A percentile compares a stretch with the other conserved stretches of the same genome.
Conservation (phyloP, 2,113 vertebrate genomes). For the Sigmodon hispidus region DNA sequence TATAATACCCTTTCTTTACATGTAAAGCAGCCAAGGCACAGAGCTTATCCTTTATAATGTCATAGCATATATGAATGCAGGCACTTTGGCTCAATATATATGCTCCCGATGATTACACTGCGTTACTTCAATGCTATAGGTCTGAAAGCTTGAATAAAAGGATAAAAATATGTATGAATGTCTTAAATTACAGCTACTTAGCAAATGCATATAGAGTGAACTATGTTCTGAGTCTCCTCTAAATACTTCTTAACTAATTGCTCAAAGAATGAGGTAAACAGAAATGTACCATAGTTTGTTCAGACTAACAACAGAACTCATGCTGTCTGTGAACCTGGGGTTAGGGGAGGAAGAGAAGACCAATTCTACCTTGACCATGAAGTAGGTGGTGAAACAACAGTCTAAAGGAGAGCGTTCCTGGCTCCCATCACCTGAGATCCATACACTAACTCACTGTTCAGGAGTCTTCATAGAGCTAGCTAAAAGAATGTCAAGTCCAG, state of each 20-base stretch:
- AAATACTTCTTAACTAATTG: slow-evolving; percentile 35
- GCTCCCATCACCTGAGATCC: neutral
- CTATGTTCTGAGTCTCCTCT: neutral
- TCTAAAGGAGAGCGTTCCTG: neutral
- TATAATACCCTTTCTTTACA: neutral
- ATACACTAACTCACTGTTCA: neutral
- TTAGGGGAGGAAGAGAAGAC: neutral
- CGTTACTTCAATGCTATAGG: neutral
- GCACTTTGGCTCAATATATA: neutral
- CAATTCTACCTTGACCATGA: neutral
- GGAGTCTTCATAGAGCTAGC: neutral
- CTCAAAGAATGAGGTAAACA: slow-evolving; percentile 33
- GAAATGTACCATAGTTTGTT: neutral
- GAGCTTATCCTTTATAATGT: neutral
- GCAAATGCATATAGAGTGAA: neutral
- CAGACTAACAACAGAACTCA: neutral
- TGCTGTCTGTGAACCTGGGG: neutral
- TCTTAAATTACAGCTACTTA: neutral
- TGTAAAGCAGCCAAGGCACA: neutral
- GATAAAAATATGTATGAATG: slow-evolving; percentile 10
- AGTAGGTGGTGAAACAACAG: neutral
- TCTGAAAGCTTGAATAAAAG: slow-evolving; percentile 9
- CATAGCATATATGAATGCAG: neutral
- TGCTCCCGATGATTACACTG: neutral
- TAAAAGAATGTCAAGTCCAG: neutral